Conservation (phyloP, 2,797 vertebrate species). For the Schizothorax lantsangensis region DNA sequence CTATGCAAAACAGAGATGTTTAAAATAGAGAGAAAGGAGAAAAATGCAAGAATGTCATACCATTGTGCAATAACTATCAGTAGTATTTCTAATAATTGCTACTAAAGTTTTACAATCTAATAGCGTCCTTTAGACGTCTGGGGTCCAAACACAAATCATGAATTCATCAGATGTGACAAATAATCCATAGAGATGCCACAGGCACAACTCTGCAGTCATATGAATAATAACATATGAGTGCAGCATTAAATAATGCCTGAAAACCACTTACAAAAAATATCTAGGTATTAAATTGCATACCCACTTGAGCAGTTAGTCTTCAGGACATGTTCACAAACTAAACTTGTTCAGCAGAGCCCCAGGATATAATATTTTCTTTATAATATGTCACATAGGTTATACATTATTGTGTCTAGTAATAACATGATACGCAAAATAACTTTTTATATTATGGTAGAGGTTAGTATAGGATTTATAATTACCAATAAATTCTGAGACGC, state of each 20-base stretch:
- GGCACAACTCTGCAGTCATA: not conserved
- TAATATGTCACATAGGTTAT: not conserved
- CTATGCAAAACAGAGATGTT: not conserved
- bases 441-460: not conserved
- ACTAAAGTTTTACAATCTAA: not conserved
- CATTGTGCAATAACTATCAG: not conserved
- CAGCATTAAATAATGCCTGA: not conserved
- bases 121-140: not conserved
- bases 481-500: not conserved
- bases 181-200: not conserved
- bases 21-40: conserved; percentile 5
- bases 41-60: not conserved
- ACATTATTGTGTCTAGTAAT: not conserved
- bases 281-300: not conserved
- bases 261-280: not conserved
- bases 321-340: not conserved
- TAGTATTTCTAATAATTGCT: not conserved
- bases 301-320: not conserved
- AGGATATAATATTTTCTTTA: not conserved
- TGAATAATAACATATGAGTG: not conserved
- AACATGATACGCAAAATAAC: not conserved
- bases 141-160: not conserved
- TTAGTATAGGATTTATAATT: not conserved
- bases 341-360: not conserved
- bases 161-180: conserved; percentile 20